Conservation (phyloP, 2,888 invertebrate species). For the Meghimatium bilineatum region DNA sequence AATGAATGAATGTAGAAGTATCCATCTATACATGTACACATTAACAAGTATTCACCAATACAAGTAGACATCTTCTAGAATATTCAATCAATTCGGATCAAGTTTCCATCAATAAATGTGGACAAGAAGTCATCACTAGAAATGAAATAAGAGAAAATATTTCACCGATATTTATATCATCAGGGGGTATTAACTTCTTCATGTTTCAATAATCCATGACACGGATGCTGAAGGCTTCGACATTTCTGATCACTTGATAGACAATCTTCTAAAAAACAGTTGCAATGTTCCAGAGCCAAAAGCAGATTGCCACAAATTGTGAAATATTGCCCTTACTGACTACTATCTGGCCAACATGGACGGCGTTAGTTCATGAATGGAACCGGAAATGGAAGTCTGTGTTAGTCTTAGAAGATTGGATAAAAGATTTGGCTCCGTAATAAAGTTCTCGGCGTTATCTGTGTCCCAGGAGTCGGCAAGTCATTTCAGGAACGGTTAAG, state of each 20-base stretch:
- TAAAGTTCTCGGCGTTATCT: constrained; percentile 22
- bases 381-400: constrained; percentile 26
- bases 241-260: constrained; percentile 34
- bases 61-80: no score
- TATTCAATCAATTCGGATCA: no score
- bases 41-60: no score
- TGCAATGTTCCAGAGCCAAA: background rate
- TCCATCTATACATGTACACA: no score
- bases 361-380: background rate
- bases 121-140: no score
- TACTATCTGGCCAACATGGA: background rate
- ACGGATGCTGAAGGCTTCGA: background rate
- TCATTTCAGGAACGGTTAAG: background rate
- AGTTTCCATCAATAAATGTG: no score
- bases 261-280: constrained; percentile 39
- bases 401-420: background rate
- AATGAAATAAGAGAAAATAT: no score
- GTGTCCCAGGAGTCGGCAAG: constrained; percentile 4
- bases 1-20: no score
- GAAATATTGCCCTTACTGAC: constrained; percentile 7
- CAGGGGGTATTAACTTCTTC: no score
- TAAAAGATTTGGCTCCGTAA: background rate
- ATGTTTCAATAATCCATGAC: constrained; percentile 12
- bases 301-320: constrained; percentile 36
- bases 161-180: no score